phyloP scores from a whole-genome alignment of 2,888 invertebrate genomes.

The Atrina japonica region DNA sequence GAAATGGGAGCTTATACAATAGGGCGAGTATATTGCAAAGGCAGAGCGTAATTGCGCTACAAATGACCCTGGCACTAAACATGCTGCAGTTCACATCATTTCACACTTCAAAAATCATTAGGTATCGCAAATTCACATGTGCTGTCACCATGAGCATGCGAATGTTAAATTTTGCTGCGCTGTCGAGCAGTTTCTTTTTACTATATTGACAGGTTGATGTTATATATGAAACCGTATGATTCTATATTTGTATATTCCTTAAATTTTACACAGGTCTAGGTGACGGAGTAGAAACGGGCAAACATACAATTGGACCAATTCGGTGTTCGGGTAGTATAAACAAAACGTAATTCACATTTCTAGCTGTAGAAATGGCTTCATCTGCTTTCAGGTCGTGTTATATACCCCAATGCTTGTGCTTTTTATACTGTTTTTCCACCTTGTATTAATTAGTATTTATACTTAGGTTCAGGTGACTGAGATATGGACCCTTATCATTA shows the following conservation, averaged over 20 bases:
- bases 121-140: no score
- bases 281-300: conserved; percentile 57
- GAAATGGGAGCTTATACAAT: conserved; percentile 31
- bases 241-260: no score
- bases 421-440: no score
- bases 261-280: conserved; percentile 14
- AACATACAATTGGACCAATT: conserved; percentile 58
- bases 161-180: background rate
- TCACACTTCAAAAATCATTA: background rate
- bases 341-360: background rate
- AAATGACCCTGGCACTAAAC: no score
- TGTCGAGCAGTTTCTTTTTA: conserved; percentile 15
- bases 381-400: no score
- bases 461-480: no score
- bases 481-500: no score
- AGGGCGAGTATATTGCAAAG: conserved; percentile 31
- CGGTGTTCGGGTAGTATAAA: conserved; percentile 52
- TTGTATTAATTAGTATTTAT: no score
- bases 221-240: no score
- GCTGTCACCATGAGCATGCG: background rate
- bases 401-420: no score
- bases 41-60: conserved; percentile 8
- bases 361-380: no score
- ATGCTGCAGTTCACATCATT: background rate
- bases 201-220: no score